These are phyloP conservation scores for Lucinisca nassula DNA, from an alignment of 2,888 invertebrate species.

Conservation along the genomic window DNA sequence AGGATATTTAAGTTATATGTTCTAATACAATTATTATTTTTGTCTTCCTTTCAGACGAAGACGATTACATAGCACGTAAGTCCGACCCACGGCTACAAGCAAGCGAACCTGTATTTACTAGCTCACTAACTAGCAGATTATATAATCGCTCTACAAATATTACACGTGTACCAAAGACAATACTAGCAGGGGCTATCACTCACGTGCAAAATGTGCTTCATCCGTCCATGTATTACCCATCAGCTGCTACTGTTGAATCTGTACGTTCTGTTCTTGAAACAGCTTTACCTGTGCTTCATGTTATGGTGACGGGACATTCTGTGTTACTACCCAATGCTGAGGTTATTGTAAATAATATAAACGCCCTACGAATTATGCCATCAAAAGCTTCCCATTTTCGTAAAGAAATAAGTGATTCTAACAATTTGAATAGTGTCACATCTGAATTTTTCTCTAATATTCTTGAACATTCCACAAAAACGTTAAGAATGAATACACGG, in stretches of 20 bases:
- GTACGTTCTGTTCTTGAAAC: background rate
- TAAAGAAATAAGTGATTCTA: background rate
- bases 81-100: background rate
- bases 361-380: background rate
- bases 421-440: too few relatives aligned
- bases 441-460: too few relatives aligned
- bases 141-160: background rate
- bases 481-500: too few relatives aligned
- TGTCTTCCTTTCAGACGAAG: slow-evolving; percentile 48
- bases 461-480: too few relatives aligned
- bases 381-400: background rate
- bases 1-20: too few relatives aligned
- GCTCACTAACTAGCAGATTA: background rate
- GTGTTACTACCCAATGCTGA: background rate
- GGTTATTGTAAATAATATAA: background rate
- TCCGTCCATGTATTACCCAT: background rate
- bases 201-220: background rate
- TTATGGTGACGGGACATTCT: background rate
- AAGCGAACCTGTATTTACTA: background rate
- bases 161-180: background rate
- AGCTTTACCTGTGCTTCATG: background rate
- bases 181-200: background rate
- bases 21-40: too few relatives aligned
- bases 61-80: slow-evolving; percentile 69
- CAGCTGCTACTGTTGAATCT: background rate